phyloP scores from a whole-genome alignment of 2,888 invertebrate species.

The Tinea trinotella region DNA sequence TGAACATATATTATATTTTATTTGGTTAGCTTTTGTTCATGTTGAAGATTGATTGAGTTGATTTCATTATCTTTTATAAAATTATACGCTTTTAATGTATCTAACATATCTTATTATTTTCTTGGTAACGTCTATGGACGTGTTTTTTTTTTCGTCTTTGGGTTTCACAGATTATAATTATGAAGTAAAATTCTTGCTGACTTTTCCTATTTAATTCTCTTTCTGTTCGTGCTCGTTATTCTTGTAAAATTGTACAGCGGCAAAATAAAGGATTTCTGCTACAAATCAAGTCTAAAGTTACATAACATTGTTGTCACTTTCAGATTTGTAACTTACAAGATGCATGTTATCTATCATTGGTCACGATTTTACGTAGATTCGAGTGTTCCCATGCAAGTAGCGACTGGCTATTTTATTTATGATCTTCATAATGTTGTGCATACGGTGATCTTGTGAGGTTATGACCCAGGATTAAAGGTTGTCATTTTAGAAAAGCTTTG shows the following conservation, averaged over 20 bases:
- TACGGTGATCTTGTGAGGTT: background rate
- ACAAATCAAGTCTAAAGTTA: background rate
- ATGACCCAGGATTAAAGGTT: slow-evolving; percentile 3
- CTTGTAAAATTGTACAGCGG: too few species aligned
- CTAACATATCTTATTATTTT: background rate
- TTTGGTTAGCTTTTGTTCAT: slow-evolving; percentile 17
- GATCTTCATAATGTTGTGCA: slow-evolving; percentile 11
- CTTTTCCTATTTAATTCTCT: too few species aligned
- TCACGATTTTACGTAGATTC: slow-evolving; percentile 28
- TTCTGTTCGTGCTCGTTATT: too few species aligned
- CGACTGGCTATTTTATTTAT: slow-evolving; percentile 11
- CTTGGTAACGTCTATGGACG: background rate
- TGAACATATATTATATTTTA: slow-evolving; percentile 46
- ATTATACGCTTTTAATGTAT: background rate
- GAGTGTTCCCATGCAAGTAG: slow-evolving; percentile 12
- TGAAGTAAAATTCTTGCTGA: too few species aligned
- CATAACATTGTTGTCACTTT: slow-evolving; percentile 12
- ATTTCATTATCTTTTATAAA: slow-evolving; percentile 2
- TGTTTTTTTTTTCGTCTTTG: too few species aligned
- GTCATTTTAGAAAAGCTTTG: background rate
- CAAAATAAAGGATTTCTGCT: too few species aligned
- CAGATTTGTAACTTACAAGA: slow-evolving; percentile 7
- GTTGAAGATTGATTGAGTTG: background rate
- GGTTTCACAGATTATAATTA: too few species aligned
- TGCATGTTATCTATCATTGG: slow-evolving; percentile 26